phyloP scores from a whole-genome alignment of 2,888 invertebrate genomes.

The Drosophila lacicola region DNA sequence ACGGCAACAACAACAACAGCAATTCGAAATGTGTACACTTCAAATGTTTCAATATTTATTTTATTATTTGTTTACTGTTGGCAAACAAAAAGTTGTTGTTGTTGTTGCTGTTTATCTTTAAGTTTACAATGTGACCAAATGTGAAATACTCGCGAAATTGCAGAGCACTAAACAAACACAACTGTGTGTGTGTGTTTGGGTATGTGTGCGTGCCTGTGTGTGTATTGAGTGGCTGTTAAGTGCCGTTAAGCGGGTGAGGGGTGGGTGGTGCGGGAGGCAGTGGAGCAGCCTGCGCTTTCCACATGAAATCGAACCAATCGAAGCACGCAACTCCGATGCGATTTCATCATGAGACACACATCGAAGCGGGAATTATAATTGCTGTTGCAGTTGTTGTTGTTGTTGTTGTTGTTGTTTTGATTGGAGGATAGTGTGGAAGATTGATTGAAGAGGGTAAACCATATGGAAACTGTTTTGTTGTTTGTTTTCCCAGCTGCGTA shows the following conservation, averaged over 20 bases:
- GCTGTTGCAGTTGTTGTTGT: constrained; percentile 5
- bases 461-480: constrained; percentile 32
- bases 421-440: constrained; percentile 21
- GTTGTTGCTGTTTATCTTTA: constrained; percentile 3
- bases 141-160: constrained; percentile 50
- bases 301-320: constrained; percentile 31
- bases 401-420: constrained; percentile 13
- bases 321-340: constrained; percentile 10
- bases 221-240: constrained; percentile 27
- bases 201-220: not conserved
- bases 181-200: not conserved
- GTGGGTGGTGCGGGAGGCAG: not conserved
- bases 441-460: constrained; percentile 14
- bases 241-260: not conserved
- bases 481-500: constrained; percentile 44
- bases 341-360: constrained; percentile 34
- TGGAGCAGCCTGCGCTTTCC: constrained; percentile 18
- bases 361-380: constrained; percentile 7
- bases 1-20: constrained; percentile 6
- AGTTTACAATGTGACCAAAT: constrained; percentile 56
- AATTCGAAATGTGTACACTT: constrained; percentile 27
- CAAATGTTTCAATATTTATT: constrained; percentile 64
- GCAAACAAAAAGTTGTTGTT: constrained; percentile 32
- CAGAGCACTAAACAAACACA: constrained; percentile 34
- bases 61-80: constrained; percentile 37